These are phyloP conservation scores for Cavia porcellus DNA, from an alignment of 2,113 vertebrate genomes.

Conservation along the genomic window DNA sequence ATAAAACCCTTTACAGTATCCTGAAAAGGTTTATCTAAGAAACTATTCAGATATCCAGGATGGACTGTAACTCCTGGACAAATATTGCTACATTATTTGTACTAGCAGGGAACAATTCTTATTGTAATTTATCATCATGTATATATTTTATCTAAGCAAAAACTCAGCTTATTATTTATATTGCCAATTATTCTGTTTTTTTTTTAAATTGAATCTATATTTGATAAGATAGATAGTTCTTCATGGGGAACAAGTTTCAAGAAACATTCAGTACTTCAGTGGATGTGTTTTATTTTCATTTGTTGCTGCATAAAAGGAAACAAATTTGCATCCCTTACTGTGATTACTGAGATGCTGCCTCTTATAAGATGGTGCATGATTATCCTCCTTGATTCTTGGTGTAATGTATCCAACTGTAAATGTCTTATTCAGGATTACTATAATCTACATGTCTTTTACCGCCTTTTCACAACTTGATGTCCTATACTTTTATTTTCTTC, in stretches of 20 bases:
- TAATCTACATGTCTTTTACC: neutral
- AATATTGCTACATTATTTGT: neutral
- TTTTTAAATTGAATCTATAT: neutral
- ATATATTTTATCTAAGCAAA: neutral
- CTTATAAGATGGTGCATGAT: accelerated
- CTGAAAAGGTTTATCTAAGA: neutral
- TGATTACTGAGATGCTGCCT: neutral
- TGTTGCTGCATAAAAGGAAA: neutral
- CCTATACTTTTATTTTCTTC: neutral
- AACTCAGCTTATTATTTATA: neutral
- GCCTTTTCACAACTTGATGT: neutral
- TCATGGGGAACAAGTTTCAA: neutral
- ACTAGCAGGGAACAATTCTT: neutral
- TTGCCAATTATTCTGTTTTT: neutral
- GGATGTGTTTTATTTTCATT: neutral
- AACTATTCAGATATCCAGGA: neutral
- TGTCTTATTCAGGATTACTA: neutral
- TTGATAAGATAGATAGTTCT: neutral
- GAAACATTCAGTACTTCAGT: neutral
- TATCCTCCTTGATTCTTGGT: neutral
- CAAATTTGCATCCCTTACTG: too few relatives aligned
- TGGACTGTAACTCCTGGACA: neutral
- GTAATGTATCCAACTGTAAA: accelerated
- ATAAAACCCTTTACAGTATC: neutral
- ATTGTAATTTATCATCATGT: neutral